phyloP scores from a whole-genome alignment of 2,113 vertebrate genomes.

The Alosa alosa region DNA sequence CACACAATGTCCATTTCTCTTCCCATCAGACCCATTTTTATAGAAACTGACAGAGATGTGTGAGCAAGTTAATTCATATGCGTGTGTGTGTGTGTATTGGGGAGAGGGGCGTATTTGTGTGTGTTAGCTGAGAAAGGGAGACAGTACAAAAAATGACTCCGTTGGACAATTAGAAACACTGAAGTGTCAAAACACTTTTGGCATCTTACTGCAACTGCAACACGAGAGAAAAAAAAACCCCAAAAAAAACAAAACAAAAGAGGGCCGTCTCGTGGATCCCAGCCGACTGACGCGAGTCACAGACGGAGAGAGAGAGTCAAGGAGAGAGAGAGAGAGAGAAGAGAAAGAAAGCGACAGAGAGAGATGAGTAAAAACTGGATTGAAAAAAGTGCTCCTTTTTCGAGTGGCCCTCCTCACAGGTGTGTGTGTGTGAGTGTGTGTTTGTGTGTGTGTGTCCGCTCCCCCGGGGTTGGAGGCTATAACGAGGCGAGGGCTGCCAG shows the following conservation, averaged over 20 bases:
- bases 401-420: slow-evolving; percentile 57
- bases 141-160: slow-evolving; percentile 61
- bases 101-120: neutral
- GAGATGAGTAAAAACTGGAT: slow-evolving; percentile 60
- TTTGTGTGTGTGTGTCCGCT: neutral
- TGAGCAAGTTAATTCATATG: neutral
- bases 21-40: neutral
- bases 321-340: neutral
- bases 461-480: slow-evolving; percentile 73
- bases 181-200: slow-evolving; percentile 59
- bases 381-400: slow-evolving; percentile 69
- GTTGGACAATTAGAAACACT: slow-evolving; percentile 74
- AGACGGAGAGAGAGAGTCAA: neutral
- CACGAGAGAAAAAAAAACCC: neutral
- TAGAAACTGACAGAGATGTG: neutral
- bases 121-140: slow-evolving; percentile 13
- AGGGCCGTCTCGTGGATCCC: slow-evolving; percentile 72
- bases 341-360: slow-evolving; percentile 33
- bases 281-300: slow-evolving; percentile 22
- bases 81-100: neutral
- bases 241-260: slow-evolving; percentile 60
- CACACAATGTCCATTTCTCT: slow-evolving; percentile 10
- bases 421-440: neutral
- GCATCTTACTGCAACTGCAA: slow-evolving; percentile 70
- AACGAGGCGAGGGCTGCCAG: slow-evolving; percentile 87